phyloP scores from a whole-genome alignment of 2,797 vertebrate species.

The Columba guinea region DNA sequence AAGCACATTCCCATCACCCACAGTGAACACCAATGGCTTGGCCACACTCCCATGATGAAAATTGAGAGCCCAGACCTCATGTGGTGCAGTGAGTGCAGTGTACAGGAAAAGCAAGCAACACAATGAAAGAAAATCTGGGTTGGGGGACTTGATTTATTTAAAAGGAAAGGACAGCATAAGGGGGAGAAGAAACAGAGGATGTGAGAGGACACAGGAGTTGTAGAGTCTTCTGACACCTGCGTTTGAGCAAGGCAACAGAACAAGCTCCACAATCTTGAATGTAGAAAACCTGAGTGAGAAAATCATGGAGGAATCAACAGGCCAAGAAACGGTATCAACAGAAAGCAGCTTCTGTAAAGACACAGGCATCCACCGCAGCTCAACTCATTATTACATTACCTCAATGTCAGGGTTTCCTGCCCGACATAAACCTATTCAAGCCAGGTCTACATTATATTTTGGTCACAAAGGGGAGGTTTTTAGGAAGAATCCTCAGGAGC shows the following conservation, averaged over 20 bases:
- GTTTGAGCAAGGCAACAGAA: neutral
- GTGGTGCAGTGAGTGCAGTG: neutral
- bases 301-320: neutral
- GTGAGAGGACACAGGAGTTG: neutral
- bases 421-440: neutral
- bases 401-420: neutral
- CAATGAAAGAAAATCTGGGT: neutral
- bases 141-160: neutral
- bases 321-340: neutral
- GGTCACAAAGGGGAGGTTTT: neutral
- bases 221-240: neutral
- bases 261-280: neutral
- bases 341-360: neutral
- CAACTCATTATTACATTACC: neutral
- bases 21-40: neutral
- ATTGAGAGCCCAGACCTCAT: neutral
- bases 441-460: neutral
- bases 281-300: neutral
- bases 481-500: neutral
- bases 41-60: neutral
- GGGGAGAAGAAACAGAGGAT: neutral
- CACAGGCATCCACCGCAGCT: neutral
- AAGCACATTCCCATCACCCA: neutral
- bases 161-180: neutral
- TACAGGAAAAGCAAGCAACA: fast-evolving